Conservation (phyloP, 2,797 vertebrate species). For the Channa striata region DNA sequence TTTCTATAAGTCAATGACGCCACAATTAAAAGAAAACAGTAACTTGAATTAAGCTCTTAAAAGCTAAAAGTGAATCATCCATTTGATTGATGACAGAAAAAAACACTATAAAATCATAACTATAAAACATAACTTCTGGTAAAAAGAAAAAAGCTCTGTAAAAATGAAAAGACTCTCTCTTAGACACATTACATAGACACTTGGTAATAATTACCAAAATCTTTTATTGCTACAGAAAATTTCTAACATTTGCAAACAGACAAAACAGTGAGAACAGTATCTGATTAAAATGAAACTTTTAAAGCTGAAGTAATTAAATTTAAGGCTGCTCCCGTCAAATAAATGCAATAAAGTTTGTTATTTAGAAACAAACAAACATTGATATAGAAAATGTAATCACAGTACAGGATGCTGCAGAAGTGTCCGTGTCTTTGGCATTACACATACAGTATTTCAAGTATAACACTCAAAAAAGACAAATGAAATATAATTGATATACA, state of each 20-base stretch:
- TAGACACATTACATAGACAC: slow-evolving; percentile 15
- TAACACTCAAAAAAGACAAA: slow-evolving; percentile 4
- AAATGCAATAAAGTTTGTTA: background rate
- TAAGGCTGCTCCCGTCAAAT: slow-evolving; percentile 15
- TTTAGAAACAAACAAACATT: slow-evolving; percentile 4
- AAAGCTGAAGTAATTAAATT: background rate
- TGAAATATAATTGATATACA: background rate
- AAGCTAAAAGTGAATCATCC: background rate
- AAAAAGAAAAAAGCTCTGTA: background rate
- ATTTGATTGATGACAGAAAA: slow-evolving; percentile 13
- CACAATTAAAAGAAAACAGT: background rate
- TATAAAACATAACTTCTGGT: slow-evolving; percentile 6
- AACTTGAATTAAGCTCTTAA: slow-evolving; percentile 1
- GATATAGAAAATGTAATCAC: slow-evolving; percentile 22
- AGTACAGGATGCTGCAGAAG: background rate
- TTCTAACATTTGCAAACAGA: slow-evolving; percentile 38
- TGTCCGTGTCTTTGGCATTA: slow-evolving; percentile 22
- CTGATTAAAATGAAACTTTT: slow-evolving; percentile 32
- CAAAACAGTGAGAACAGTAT: slow-evolving; percentile 4
- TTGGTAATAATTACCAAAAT: slow-evolving; percentile 26
- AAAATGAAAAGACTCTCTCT: slow-evolving; percentile 36
- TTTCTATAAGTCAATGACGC: slow-evolving; percentile 39
- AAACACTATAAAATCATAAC: background rate
- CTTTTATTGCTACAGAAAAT: slow-evolving; percentile 51
- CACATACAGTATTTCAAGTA: slow-evolving; percentile 39